These are phyloP conservation scores for Neosalanx taihuensis DNA, from an alignment of 2,797 vertebrate species.

Conservation along the genomic window DNA sequence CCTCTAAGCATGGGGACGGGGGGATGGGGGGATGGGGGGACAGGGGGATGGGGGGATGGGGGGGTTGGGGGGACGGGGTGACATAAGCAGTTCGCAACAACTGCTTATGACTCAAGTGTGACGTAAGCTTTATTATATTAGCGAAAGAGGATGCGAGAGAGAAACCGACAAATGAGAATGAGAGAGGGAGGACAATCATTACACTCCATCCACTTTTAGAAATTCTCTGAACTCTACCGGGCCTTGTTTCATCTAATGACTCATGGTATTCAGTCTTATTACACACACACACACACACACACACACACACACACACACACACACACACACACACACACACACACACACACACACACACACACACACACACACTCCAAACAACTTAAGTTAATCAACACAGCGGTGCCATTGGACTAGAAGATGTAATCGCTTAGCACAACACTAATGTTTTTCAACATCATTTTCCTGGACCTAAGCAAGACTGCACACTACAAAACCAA, in stretches of 20 bases:
- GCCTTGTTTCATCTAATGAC: background rate
- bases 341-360: background rate
- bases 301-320: no score
- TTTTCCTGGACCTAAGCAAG: background rate
- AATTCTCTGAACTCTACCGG: constrained; percentile 2
- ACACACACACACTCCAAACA: no score
- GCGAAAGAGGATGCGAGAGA: background rate
- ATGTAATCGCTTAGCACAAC: no score
- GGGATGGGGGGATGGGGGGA: no score
- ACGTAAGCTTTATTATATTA: no score
- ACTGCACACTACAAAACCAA: background rate
- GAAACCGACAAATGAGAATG: background rate
- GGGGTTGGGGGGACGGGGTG: no score
- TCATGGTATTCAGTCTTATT: background rate
- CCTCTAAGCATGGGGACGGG: no score
- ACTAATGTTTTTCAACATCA: background rate
- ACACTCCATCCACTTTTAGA: background rate
- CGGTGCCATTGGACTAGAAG: no score
- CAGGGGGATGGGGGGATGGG: no score
- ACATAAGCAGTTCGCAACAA: no score
- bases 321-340: background rate
- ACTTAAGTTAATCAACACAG: constrained; percentile 5
- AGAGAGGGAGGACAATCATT: background rate
- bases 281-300: background rate
- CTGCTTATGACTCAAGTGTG: no score